These are phyloP conservation scores for Apogon talboti DNA, from an alignment of 2,797 vertebrate genomes.

Conservation along the genomic window DNA sequence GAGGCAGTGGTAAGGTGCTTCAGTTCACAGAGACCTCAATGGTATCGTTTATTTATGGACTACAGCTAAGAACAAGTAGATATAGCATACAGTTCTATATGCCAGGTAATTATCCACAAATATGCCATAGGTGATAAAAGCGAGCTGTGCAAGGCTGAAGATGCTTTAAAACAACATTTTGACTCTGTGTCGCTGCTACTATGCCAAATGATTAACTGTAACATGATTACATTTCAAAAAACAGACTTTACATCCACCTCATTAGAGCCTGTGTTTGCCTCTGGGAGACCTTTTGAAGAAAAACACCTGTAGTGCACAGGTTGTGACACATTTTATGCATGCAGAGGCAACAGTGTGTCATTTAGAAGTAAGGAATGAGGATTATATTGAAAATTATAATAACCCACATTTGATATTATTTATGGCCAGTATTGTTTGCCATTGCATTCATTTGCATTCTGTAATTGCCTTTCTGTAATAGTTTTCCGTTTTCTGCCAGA, in stretches of 20 bases:
- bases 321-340: conserved; percentile 16
- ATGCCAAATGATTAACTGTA: conserved; percentile 23
- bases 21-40: conserved; percentile 14
- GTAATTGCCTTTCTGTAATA: conserved; percentile 21
- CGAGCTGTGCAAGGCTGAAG: neutral
- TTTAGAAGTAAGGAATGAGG: conserved; percentile 5
- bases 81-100: conserved; percentile 13
- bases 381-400: neutral
- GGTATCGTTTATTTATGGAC: conserved; percentile 35
- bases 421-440: conserved; percentile 6
- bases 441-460: conserved; percentile 17
- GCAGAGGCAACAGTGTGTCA: conserved; percentile 4
- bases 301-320: conserved; percentile 25
- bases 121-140: conserved; percentile 32
- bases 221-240: neutral
- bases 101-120: conserved; percentile 49
- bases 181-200: conserved; percentile 12
- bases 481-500: conserved; percentile 11
- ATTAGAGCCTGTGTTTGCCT: conserved; percentile 23
- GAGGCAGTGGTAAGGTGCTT: conserved; percentile 19
- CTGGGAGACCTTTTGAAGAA: conserved; percentile 17
- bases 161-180: conserved; percentile 20
- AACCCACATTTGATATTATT: neutral
- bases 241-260: conserved; percentile 17
- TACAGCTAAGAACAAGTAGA: conserved; percentile 22